Evolutionary conservation across 2,797 vertebrate genomes (phyloP).

Genomic region (Clarias laeviceps): DNA sequence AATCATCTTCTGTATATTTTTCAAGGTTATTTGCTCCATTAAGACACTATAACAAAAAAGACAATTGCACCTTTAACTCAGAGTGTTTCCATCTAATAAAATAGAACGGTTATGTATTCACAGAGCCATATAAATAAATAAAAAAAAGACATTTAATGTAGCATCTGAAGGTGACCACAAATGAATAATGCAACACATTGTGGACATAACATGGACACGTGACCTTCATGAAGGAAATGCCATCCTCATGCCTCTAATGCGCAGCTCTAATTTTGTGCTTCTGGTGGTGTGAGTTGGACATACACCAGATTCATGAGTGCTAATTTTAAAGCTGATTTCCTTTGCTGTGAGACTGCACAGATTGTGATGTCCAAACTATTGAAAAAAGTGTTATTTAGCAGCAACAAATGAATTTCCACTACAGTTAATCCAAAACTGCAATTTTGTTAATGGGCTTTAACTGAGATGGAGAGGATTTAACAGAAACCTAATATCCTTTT

Average conservation of each 20-base stretch:
- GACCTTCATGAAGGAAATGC: neutral
- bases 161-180: conserved; percentile 25
- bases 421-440: neutral
- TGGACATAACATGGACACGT: conserved; percentile 14
- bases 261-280: conserved; percentile 3
- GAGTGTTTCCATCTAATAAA: neutral
- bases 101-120: neutral
- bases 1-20: neutral
- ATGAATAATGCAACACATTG: conserved; percentile 30
- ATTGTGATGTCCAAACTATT: neutral
- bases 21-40: neutral
- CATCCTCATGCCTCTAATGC: neutral
- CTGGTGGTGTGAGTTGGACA: conserved; percentile 1
- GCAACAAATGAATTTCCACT: conserved; percentile 14
- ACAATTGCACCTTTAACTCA: neutral
- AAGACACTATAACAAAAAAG: neutral
- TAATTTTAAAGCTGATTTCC: conserved; percentile 18
- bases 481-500: neutral
- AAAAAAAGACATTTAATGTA: conserved; percentile 10
- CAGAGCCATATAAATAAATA: conserved; percentile 16
- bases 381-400: neutral
- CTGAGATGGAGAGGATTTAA: neutral
- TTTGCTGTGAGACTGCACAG: conserved; percentile 13
- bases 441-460: conserved; percentile 3
- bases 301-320: neutral